These are phyloP conservation scores for Amaurobius ferox DNA, from an alignment of 2,888 invertebrate species.

Conservation along the genomic window DNA sequence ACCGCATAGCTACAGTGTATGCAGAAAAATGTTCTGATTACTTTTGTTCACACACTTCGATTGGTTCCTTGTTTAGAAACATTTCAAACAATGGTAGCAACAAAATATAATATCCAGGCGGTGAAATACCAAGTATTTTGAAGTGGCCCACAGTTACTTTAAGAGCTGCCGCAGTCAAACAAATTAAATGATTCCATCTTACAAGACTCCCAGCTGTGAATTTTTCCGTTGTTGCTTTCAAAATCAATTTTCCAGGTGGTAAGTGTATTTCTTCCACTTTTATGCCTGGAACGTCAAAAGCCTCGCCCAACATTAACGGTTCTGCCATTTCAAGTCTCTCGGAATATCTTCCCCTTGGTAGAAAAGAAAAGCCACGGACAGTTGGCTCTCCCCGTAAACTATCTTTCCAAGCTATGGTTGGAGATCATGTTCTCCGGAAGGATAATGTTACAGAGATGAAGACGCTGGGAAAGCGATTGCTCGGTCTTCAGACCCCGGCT, in stretches of 20 bases:
- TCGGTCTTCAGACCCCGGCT: background rate
- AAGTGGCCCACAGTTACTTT: too few species aligned
- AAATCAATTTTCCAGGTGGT: background rate
- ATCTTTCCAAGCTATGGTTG: constrained; percentile 17
- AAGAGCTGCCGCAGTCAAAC: too few species aligned
- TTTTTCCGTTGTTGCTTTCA: background rate
- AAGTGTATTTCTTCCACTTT: background rate
- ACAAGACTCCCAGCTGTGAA: background rate
- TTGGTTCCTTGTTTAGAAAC: too few species aligned
- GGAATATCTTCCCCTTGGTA: background rate
- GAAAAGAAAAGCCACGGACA: background rate
- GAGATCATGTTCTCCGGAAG: constrained; percentile 10
- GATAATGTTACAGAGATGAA: constrained; percentile 18
- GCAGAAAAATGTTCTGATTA: too few species aligned
- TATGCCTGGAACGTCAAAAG: background rate
- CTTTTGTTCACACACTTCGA: too few species aligned
- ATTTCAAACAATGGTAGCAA: too few species aligned
- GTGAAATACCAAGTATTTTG: too few species aligned
- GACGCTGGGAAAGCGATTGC: constrained; percentile 33
- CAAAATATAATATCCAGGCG: too few species aligned
- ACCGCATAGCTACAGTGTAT: too few species aligned
- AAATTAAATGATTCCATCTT: too few species aligned
- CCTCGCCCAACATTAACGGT: too few species aligned
- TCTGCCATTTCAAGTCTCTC: too few species aligned
- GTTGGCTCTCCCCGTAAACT: background rate